Evolutionary conservation across 2,797 vertebrate genomes (phyloP).

Genomic region (Malacoraja senta): DNA sequence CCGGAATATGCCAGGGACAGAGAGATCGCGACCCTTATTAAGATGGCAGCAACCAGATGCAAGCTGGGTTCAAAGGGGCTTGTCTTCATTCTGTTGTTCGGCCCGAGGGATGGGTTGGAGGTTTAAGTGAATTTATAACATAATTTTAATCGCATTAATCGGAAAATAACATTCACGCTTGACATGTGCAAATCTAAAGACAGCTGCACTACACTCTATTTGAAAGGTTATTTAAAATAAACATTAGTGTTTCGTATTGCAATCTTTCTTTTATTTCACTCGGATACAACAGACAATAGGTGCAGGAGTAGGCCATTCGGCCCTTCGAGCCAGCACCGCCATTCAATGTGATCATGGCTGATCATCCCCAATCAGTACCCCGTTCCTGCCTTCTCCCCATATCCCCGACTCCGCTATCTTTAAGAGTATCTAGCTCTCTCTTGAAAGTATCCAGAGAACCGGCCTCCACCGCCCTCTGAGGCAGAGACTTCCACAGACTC

Average conservation of each 20-base stretch:
- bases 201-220: background rate
- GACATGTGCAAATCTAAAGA: background rate
- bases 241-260: background rate
- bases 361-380: too few species aligned
- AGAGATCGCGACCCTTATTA: slow-evolving; percentile 67
- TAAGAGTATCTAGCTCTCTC: too few species aligned
- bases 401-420: too few species aligned
- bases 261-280: background rate
- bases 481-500: too few species aligned
- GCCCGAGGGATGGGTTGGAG: slow-evolving; percentile 46
- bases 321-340: too few species aligned
- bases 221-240: background rate
- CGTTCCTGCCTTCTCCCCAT: too few species aligned
- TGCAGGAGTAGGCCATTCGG: too few species aligned
- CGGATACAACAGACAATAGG: too few species aligned
- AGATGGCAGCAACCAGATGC: slow-evolving; percentile 62
- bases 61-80: slow-evolving; percentile 55
- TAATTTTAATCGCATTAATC: background rate
- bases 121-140: slow-evolving; percentile 30
- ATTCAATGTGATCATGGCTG: too few species aligned
- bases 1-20: slow-evolving; percentile 54
- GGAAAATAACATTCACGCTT: background rate
- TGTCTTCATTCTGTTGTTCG: slow-evolving; percentile 51
- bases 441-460: too few species aligned
- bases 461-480: too few species aligned